Evolutionary conservation across 2,113 vertebrate species (phyloP).

Genomic region (Crotalus horridus): DNA sequence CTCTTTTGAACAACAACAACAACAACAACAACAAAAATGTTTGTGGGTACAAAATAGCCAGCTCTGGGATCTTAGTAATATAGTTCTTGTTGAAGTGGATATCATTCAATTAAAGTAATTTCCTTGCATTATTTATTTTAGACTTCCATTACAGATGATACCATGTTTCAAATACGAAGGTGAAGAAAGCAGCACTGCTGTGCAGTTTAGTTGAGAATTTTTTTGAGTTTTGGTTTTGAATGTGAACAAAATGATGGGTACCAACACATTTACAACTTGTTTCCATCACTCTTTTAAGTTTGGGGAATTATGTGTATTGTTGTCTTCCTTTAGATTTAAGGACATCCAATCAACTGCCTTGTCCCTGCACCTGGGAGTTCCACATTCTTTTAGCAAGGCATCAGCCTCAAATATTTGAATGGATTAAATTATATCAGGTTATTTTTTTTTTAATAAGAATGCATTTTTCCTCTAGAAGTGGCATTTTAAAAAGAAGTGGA

Average conservation of each 20-base stretch:
- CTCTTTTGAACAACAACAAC: constrained; percentile 15
- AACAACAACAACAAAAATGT: background rate
- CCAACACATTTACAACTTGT: constrained; percentile 18
- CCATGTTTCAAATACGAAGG: constrained; percentile 22
- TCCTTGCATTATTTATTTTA: constrained; percentile 41
- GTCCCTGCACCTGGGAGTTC: constrained; percentile 47
- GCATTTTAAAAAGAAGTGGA: constrained; percentile 36
- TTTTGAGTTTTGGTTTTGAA: background rate
- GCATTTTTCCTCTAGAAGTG: constrained; percentile 27
- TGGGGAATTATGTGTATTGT: background rate
- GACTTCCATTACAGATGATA: constrained; percentile 4
- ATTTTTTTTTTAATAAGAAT: constrained; percentile 38
- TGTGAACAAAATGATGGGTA: background rate
- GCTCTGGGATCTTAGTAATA: background rate
- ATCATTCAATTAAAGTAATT: background rate
- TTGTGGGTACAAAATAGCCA: background rate
- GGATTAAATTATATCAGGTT: constrained; percentile 43
- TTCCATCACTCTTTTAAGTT: background rate
- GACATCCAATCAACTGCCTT: constrained; percentile 51
- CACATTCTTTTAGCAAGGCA: constrained; percentile 47
- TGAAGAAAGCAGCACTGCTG: background rate
- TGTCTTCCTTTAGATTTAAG: constrained; percentile 8
- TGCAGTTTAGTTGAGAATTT: constrained; percentile 8
- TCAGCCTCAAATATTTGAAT: constrained; percentile 45
- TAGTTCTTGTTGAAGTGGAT: background rate